phyloP scores from a whole-genome alignment of 2,113 vertebrate genomes.

The Theristicus caerulescens region DNA sequence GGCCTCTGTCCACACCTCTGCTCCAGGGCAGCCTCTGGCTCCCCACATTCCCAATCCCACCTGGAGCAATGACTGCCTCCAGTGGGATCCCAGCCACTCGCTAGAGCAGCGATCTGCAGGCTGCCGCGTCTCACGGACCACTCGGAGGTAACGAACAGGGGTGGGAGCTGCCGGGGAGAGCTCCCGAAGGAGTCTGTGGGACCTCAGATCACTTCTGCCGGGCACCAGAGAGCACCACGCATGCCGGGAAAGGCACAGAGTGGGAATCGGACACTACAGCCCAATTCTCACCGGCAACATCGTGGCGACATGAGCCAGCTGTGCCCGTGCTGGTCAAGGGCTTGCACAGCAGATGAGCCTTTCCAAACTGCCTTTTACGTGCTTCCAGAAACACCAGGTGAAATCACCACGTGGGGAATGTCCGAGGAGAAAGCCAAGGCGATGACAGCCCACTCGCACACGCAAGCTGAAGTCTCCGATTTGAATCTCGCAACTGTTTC shows the following conservation, averaged over 20 bases:
- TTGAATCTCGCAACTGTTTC: rapidly evolving
- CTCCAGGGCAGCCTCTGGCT: not conserved
- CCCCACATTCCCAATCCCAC: not conserved
- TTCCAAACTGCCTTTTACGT: rapidly evolving
- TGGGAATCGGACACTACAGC: not conserved
- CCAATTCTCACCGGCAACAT: not conserved
- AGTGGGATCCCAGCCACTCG: not conserved
- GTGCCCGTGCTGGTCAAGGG: not conserved
- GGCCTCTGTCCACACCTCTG: not conserved
- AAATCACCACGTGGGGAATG: rapidly evolving
- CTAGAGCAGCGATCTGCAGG: rapidly evolving
- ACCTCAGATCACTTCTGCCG: not conserved
- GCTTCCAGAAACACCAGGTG: not conserved
- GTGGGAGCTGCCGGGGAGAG: not conserved
- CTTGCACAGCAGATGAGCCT: not conserved
- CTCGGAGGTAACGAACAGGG: not conserved
- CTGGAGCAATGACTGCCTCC: not conserved
- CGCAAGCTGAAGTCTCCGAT: rapidly evolving
- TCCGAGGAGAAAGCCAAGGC: not conserved
- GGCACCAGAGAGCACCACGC: not conserved
- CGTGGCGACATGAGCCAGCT: not conserved
- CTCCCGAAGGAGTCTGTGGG: not conserved
- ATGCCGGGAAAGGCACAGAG: rapidly evolving
- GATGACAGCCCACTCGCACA: not conserved
- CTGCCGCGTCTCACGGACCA: rapidly evolving